Base-by-base conservation (phyloP, 2,888 invertebrate species). In the Cylloceria caligata region DNA sequence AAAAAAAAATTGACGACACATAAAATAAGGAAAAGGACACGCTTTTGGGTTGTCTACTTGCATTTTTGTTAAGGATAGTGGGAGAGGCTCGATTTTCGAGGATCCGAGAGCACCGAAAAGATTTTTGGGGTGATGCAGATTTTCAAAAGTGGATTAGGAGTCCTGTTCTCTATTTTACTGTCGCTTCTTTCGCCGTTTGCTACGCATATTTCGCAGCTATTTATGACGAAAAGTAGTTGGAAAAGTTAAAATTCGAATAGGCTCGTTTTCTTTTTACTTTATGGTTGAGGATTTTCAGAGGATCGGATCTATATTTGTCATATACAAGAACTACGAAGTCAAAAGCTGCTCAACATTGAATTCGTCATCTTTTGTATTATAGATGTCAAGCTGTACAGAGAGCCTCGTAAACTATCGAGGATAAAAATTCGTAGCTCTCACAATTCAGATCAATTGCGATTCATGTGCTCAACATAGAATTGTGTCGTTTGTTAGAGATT, bases 91-190 rank as follows among this genome's bases (percentile, higher is more conserved):
- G 34, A 36, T 6, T 34, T 68, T 68, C 36, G 34, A 21, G 24
- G 9, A 30, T 45, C 21, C 13, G 27, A 24, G 5, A 65, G n/a
- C 6, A 49, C 5, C 16, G 27, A 19, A 30, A 75, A 27, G 30
- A 30, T 36, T 74, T 47, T 74, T 62, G 13, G 16, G 57, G 47
- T 60, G 72, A 81, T 76, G 80, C 67, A 52, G 65, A 72, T 67
- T 69, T 67, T 24, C 49, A 52, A 75, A 76, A 76, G 67, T 81
- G 60, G 71, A 71, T 81, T 71, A 65, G 30, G 13, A 49, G 62
- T 6, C 69, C 68, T 74, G 52, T 68, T 64, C 49, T 27, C 24
- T 11, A 57, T 49, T 71, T 39, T 27, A n/a, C 60, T 3, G 39
- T 42, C 34, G 19, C 49, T 52, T 57, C 27, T 30, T 9, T 36